Percentiles rank a stretch among this genome's conserved stretches.
Conservation (phyloP, 35 echinoderm and acorn worm genomes). For the Holothuria glaberrima region DNA sequence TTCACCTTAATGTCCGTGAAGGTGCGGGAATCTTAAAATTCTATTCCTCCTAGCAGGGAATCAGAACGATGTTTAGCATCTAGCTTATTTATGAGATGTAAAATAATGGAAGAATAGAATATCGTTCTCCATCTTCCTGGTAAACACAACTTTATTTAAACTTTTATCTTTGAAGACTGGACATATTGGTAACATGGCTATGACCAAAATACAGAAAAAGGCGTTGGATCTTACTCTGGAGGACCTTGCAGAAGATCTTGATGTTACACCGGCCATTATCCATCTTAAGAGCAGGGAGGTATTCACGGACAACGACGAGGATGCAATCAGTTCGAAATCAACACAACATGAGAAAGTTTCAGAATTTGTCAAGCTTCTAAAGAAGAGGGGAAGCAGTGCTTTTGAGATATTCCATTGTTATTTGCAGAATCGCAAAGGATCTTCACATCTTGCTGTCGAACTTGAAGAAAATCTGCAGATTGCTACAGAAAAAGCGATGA, state of each 20-base stretch:
- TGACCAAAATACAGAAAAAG: background rate
- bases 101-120: no score
- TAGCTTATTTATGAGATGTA: no score
- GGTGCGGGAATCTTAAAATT: no score
- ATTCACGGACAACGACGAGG: background rate
- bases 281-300: slow-evolving; percentile 1
- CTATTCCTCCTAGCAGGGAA: no score
- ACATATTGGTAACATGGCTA: background rate
- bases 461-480: background rate
- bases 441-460: slow-evolving; percentile 27
- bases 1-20: no score
- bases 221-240: background rate
- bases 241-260: background rate
- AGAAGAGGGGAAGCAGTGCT: background rate
- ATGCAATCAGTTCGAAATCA: background rate
- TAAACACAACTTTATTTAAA: no score
- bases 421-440: background rate
- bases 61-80: no score
- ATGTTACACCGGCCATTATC: slow-evolving; percentile 14
- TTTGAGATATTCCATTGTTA: background rate
- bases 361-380: slow-evolving; percentile 6
- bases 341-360: background rate
- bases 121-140: no score
- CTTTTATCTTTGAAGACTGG: no score
- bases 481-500: background rate